These are phyloP conservation scores for Lithosia quadra DNA, from an alignment of 2,888 invertebrate genomes.

Conservation along the genomic window DNA sequence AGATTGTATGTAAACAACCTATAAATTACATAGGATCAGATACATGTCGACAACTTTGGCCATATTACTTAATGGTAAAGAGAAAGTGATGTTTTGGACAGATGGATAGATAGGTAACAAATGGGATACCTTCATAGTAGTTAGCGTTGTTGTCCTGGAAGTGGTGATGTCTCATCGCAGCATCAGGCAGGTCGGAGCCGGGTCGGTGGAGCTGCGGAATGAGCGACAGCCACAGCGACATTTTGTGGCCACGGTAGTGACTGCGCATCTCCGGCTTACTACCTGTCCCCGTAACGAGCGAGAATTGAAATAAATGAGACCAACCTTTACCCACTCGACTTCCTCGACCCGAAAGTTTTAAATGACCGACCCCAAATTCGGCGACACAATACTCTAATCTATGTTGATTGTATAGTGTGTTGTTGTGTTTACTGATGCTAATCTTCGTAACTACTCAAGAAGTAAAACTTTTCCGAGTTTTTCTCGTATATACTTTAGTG, in stretches of 20 bases:
- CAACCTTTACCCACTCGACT: constrained; percentile 41
- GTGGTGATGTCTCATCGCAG: constrained; percentile 95
- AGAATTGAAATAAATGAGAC: constrained; percentile 67
- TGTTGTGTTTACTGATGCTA: constrained; percentile 37
- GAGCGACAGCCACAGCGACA: constrained; percentile 96
- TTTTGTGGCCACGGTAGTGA: constrained; percentile 97
- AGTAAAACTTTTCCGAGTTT: constrained; percentile 30
- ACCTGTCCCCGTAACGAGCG: constrained; percentile 76
- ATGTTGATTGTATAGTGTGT: constrained; percentile 35
- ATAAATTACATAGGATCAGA: neutral
- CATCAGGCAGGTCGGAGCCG: constrained; percentile 90
- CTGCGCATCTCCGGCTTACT: constrained; percentile 92
- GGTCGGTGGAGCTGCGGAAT: constrained; percentile 96
- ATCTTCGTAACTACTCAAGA: constrained; percentile 29
- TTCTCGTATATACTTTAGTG: constrained; percentile 28
- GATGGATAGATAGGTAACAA: neutral
- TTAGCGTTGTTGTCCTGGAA: constrained; percentile 93
- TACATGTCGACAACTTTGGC: neutral
- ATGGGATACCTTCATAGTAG: constrained; percentile 91
- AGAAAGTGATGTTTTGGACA: neutral
- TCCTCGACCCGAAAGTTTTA: constrained; percentile 65
- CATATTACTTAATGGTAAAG: no score
- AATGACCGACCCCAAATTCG: constrained; percentile 50
- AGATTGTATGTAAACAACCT: no score
- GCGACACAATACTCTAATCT: constrained; percentile 41